Conservation (phyloP, 2,113 vertebrate genomes). For the Conger conger region DNA sequence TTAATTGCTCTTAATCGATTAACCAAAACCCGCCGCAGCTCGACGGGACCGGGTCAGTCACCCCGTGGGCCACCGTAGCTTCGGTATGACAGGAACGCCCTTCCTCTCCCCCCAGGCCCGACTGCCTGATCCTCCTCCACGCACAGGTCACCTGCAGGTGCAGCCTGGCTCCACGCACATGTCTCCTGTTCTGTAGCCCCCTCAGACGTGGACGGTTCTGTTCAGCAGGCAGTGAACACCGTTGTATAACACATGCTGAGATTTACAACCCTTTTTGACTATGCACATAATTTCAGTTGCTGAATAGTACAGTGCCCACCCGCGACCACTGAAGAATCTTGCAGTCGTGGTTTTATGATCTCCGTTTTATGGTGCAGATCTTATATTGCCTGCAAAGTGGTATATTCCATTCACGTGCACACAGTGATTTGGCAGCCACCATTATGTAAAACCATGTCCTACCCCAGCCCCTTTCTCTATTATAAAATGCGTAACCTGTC, state of each 20-base stretch:
- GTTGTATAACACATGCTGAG: neutral
- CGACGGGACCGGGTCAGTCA: neutral
- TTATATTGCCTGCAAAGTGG: neutral
- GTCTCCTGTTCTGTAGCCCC: neutral
- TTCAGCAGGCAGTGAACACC: neutral
- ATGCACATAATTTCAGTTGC: too few relatives aligned
- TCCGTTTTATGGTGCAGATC: neutral
- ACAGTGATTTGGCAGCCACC: too few relatives aligned
- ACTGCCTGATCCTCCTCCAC: neutral
- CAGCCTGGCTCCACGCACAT: neutral
- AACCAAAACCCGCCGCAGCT: neutral
- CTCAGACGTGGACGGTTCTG: neutral
- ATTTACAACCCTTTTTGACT: neutral
- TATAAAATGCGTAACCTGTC: neutral
- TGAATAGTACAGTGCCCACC: too few relatives aligned
- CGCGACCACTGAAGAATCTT: neutral
- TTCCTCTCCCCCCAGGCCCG: neutral
- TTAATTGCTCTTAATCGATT: neutral
- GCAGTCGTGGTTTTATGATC: neutral
- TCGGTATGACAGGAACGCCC: neutral
- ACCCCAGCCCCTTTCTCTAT: too few relatives aligned
- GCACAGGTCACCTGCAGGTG: neutral
- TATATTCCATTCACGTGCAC: neutral
- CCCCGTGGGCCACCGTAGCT: neutral
- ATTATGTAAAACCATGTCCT: too few relatives aligned